phyloP scores from a whole-genome alignment of 2,797 vertebrate species.

The Coccyzus lansbergi region DNA sequence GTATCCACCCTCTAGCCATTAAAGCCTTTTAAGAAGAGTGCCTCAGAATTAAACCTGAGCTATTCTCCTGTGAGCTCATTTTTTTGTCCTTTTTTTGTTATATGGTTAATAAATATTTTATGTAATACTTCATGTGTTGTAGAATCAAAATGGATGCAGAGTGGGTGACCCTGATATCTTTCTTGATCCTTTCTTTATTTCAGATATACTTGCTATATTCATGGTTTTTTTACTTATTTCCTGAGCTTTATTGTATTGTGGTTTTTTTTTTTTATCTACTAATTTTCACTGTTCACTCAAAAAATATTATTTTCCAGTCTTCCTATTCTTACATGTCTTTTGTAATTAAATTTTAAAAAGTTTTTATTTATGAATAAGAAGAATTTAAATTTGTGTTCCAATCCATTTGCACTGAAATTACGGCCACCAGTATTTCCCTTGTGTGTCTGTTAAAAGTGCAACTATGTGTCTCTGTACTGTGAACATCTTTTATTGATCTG shows the following conservation, averaged over 20 bases:
- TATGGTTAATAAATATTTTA: background rate
- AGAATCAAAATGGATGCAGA: background rate
- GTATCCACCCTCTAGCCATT: background rate
- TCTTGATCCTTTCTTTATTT: background rate
- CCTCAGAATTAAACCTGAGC: background rate
- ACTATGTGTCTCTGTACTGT: background rate
- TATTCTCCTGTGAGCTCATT: background rate
- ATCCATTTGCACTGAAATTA: background rate
- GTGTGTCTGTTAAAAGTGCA: background rate
- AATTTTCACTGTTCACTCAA: background rate
- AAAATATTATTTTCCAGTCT: background rate
- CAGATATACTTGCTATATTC: background rate
- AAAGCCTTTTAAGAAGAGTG: background rate
- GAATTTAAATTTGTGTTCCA: background rate
- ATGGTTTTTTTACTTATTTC: background rate
- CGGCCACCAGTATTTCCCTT: fast-evolving
- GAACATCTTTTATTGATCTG: background rate
- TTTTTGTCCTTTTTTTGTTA: background rate
- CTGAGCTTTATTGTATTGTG: background rate
- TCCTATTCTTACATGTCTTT: background rate
- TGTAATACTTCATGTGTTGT: background rate
- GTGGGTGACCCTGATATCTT: background rate
- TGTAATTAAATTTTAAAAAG: background rate
- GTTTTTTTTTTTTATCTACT: background rate
- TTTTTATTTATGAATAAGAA: background rate